Conservation (phyloP, 92 coral and sea anemone genomes). For the Umimayanthus kanabou region DNA sequence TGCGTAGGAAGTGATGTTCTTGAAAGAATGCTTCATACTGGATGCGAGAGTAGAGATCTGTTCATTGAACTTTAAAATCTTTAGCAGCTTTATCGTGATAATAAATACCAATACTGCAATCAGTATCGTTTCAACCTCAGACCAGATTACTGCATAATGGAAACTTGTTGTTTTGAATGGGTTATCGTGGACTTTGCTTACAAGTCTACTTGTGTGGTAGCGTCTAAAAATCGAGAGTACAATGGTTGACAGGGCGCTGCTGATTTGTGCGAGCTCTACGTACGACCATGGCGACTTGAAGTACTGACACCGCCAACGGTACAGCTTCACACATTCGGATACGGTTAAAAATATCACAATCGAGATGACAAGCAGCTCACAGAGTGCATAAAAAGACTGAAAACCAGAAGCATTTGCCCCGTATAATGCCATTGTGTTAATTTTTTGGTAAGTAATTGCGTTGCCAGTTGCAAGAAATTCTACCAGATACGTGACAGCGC, state of each 20-base stretch:
- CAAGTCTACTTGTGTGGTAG: slow-evolving; percentile 79
- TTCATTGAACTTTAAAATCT: slow-evolving; percentile 86
- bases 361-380: slow-evolving; percentile 80
- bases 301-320: slow-evolving; percentile 68
- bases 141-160: slow-evolving; percentile 88
- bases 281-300: slow-evolving; percentile 83
- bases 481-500: slow-evolving; percentile 79
- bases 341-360: slow-evolving; percentile 72
- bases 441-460: slow-evolving; percentile 62
- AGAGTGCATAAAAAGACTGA: slow-evolving; percentile 73
- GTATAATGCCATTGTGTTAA: slow-evolving; percentile 84
- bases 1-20: slow-evolving; percentile 70
- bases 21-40: slow-evolving; percentile 73
- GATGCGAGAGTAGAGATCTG: slow-evolving; percentile 78
- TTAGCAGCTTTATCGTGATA: slow-evolving; percentile 76
- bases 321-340: slow-evolving; percentile 76
- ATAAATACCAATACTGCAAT: slow-evolving; percentile 88
- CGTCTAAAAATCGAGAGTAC: slow-evolving; percentile 87
- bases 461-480: slow-evolving; percentile 85
- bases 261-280: slow-evolving; percentile 82
- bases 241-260: slow-evolving; percentile 73
- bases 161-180: slow-evolving; percentile 88
- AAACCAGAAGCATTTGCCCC: slow-evolving; percentile 74
- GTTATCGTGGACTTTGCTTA: slow-evolving; percentile 73
- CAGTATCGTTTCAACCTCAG: slow-evolving; percentile 74